Percentiles rank a stretch among this genome's conserved stretches.
These are phyloP conservation scores for Muscina levida DNA, from an alignment of 2,888 invertebrate genomes.

Conservation along the genomic window DNA sequence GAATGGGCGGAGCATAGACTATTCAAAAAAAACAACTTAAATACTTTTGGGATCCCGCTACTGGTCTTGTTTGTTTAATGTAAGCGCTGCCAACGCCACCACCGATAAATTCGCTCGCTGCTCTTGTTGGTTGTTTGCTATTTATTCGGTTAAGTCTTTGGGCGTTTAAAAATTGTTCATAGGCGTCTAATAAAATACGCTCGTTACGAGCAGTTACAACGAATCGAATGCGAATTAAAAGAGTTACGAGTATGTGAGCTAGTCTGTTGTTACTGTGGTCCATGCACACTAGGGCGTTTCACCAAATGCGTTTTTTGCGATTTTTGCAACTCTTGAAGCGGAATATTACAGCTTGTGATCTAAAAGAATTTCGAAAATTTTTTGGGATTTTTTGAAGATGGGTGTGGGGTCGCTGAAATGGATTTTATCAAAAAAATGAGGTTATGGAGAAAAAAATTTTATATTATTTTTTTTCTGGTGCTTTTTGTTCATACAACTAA, in stretches of 20 bases:
- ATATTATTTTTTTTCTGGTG: no score
- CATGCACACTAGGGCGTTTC: slow-evolving; percentile 41
- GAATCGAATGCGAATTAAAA: slow-evolving; percentile 14
- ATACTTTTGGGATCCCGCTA: slow-evolving; percentile 58
- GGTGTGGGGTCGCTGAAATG: no score
- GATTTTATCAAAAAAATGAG: no score
- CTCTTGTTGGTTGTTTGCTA: slow-evolving; percentile 31
- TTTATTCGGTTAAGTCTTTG: slow-evolving; percentile 25
- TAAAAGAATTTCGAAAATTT: no score
- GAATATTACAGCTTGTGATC: no score
- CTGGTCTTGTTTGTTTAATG: slow-evolving; percentile 48
- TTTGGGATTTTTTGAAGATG: no score
- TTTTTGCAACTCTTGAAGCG: no score
- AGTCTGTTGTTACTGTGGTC: not conserved
- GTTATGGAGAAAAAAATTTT: no score
- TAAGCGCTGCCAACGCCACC: not conserved
- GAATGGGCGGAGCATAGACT: slow-evolving; percentile 60
- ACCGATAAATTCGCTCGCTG: not conserved
- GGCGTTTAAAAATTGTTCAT: slow-evolving; percentile 44
- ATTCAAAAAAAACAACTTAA: slow-evolving; percentile 61
- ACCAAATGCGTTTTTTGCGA: no score
- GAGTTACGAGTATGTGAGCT: not conserved
- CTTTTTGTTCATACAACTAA: no score
- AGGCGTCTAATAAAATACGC: slow-evolving; percentile 63
- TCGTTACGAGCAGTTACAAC: slow-evolving; percentile 51